Evolutionary conservation across 2,888 invertebrate genomes (phyloP), one percentile per base, ranked within the genome.

Genomic region (Sinohyriopsis cumingii): DNA sequence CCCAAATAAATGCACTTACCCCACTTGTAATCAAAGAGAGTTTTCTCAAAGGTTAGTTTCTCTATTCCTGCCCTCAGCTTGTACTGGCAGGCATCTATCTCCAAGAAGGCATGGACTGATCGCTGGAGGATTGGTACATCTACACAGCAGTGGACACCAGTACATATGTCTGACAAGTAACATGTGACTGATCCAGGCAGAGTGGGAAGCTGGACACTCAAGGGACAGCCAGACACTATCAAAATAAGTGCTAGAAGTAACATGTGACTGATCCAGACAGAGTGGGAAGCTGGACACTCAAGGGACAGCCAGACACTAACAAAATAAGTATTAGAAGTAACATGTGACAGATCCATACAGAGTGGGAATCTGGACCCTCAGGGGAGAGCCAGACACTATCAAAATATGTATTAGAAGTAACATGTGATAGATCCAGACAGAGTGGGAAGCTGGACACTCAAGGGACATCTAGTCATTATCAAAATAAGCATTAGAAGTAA

Each of bases 11-110:
- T 45, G 45, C 15, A 70, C 67, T 55, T 72, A 75, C 75, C 75
- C 68, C 68, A 70, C 9, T 66, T 62, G 60, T 66, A 72, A 45
- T 72, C 71, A 15, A 75, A 55, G 7, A 75, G 57, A 24, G 70
- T 56, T n/a, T 68, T 64, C 15, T 70, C 68, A 56, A 70, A 68
- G 20, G 45, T 53, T 53, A 75, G 57, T 62, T 71, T 72, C 24
- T 75, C 75, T 55, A 75, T 68, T 18, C 60, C 63, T 19, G 72
- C 54, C n/a, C 54, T 66, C 19, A 75, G 63, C 55, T 45, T 67
- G 55, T 61, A 55, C 7, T 65, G 60, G 57, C 75, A 75, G 5
- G 60, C 28, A 55, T 75, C 66, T 9, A 75, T 60, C 53, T 33
- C 56, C n/a, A 75, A 57, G 15, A 25, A 28, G 5, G 22, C 33